Conservation (phyloP, 2,113 vertebrate species). For the Guaruba guarouba region DNA sequence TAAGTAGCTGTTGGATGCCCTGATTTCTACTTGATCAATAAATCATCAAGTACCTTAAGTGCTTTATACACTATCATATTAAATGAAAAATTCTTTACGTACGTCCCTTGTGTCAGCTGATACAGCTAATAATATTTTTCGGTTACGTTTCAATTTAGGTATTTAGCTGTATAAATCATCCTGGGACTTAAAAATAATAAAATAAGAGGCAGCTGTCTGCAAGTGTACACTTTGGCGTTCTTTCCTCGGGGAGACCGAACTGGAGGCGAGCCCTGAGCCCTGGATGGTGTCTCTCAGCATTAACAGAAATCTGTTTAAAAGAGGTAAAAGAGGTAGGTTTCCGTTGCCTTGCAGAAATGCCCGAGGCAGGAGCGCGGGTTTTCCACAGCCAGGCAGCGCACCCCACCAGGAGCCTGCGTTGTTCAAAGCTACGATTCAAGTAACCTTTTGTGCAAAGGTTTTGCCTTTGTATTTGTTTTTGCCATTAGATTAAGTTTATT, state of each 20-base stretch:
- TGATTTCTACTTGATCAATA: conserved; percentile 83
- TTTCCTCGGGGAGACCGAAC: not conserved
- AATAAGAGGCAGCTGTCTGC: not conserved
- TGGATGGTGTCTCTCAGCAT: not conserved
- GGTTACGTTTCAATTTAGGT: conserved; percentile 70
- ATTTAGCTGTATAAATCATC: conserved; percentile 57
- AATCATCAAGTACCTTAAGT: conserved; percentile 81
- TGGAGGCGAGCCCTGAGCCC: not conserved
- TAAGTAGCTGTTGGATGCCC: conserved; percentile 74
- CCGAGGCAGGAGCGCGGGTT: not conserved
- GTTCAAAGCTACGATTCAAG: not conserved
- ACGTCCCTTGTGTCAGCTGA: conserved; percentile 71
- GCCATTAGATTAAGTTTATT: conserved; percentile 19
- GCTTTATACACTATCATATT: conserved; percentile 78
- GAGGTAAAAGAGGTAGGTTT: not conserved
- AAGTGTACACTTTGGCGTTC: not conserved
- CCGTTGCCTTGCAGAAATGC: not conserved
- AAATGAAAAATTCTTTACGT: conserved; percentile 81
- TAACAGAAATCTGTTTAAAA: not conserved
- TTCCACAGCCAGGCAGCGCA: not conserved
- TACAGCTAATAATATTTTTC: conserved; percentile 75
- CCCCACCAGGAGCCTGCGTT: not conserved
- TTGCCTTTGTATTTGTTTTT: conserved; percentile 64
- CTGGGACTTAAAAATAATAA: not conserved
- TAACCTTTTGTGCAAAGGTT: conserved; percentile 51